A percentile compares a stretch with the other conserved stretches of the same genome.
These are phyloP conservation scores for Hypsibius dujardini DNA, from an alignment of 1,140 invertebrate genomes.

Conservation along the genomic window DNA sequence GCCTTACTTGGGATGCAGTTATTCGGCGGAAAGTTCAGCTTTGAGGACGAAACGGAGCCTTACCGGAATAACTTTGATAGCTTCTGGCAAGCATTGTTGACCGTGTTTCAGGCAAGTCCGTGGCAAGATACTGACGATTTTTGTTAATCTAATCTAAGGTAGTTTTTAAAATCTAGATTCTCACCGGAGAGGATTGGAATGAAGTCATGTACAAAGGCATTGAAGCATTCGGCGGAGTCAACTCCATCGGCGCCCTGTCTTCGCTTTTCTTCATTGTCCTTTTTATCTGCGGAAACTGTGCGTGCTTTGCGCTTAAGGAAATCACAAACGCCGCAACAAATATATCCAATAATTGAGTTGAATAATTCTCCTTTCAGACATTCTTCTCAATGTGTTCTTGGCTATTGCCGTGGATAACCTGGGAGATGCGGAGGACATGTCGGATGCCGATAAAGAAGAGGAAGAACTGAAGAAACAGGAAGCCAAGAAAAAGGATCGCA, in stretches of 20 bases:
- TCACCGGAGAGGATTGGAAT: conserved; percentile 99
- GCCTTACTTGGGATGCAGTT: conserved; percentile 75
- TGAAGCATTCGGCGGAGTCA: conserved; percentile 77
- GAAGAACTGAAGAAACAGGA: conserved; percentile 22
- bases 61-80: conserved; percentile 46
- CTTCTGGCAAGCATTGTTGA: conserved; percentile 44
- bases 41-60: conserved; percentile 30
- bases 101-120: conserved; percentile 43
- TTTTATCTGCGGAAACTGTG: conserved; percentile 99
- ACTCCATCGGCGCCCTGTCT: conserved; percentile 63
- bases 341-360: neutral
- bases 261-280: conserved; percentile 96
- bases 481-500: neutral
- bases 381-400: conserved; percentile 98
- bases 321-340: neutral
- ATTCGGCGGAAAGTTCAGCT: conserved; percentile 47
- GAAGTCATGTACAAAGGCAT: conserved; percentile 97
- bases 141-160: too few species aligned
- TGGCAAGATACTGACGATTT: too few species aligned
- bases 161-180: conserved; percentile 48
- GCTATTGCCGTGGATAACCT: conserved; percentile 99
- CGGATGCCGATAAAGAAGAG: conserved; percentile 73
- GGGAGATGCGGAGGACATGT: conserved; percentile 87
- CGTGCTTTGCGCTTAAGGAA: too few species aligned
- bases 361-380: conserved; percentile 44